Evolutionary conservation across 2,113 vertebrate species (phyloP), one percentile per base, ranked within the genome.

Genomic region (Petromus typicus): DNA sequence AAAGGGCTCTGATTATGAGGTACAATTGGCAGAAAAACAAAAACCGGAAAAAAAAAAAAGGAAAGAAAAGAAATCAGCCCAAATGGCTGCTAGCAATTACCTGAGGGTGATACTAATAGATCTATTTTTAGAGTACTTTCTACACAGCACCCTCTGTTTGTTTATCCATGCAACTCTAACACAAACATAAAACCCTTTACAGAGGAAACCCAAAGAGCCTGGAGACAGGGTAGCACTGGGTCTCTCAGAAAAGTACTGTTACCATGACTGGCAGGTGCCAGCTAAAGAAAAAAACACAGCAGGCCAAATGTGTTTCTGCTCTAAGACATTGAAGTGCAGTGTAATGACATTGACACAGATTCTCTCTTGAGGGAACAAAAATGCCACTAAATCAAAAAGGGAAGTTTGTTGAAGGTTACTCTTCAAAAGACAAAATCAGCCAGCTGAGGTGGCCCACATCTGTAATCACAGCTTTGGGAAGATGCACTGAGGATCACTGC

Each of bases 61-160:
- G 27, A 56, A 34, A 69, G 69, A n/a, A 80, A 54, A 80, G 63
- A 40, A 64, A 81, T 14, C 54, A 59, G 25, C 25, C 71, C 85
- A 90, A 40, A 43, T 51, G 22, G 61, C 17, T 66, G 86, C 73
- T 85, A 83, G 75, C 16, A 71, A 78, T 81, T 51, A 95, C 73
- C 87, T 79, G 43, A 89, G 56, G 22, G 23, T 37, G 1, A 59
- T 3, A 54, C 80, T 71, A 61, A 84, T 84, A 85, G 84, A 86
- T 48, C 45, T 92, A 87, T 71, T 88, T 95, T 97, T 73, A 87
- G 69, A 80, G 64, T 11, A 9, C 20, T 25, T 91, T 88, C 43
- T 79, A 23, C 34, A 57, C n/a, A 45, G 66, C 64, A 63, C 43
- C 23, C 40, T 64, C 22, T n/a, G n/a, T 88, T 20, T 86, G 61